These are phyloP conservation scores for Piscicola geometra DNA, from an alignment of 2,888 invertebrate species.

Conservation along the genomic window DNA sequence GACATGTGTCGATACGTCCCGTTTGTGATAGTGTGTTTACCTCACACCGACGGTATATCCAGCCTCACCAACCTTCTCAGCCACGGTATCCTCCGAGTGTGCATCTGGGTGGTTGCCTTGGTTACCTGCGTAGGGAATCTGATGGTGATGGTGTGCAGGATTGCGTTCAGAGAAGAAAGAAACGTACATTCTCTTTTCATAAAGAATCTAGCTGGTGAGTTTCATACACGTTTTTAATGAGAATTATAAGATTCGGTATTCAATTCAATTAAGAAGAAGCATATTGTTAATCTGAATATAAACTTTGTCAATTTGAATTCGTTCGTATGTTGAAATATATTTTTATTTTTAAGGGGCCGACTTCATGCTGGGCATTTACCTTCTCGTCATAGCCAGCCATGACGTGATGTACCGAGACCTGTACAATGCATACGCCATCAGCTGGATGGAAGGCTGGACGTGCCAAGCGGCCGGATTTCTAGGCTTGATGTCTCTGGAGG, in stretches of 20 bases:
- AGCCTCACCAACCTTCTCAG: constrained; percentile 40
- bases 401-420: constrained; percentile 38
- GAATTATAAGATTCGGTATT: not conserved
- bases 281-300: no score
- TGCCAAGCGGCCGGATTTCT: constrained; percentile 64
- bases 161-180: constrained; percentile 61
- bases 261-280: no score
- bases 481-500: constrained; percentile 66
- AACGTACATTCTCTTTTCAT: constrained; percentile 64
- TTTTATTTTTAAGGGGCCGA: no score
- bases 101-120: constrained; percentile 42
- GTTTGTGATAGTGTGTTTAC: constrained; percentile 37
- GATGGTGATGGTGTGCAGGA: constrained; percentile 38
- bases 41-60: constrained; percentile 42
- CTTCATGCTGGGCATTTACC: constrained; percentile 42
- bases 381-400: constrained; percentile 41
- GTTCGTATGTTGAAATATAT: no score
- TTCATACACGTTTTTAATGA: not conserved
- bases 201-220: constrained; percentile 63
- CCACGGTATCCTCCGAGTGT: constrained; percentile 30
- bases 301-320: no score
- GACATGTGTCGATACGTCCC: constrained; percentile 40
- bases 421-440: constrained; percentile 59
- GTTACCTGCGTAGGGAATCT: constrained; percentile 40
- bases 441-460: constrained; percentile 67